Percentiles rank a stretch among this genome's conserved stretches.
Conservation (phyloP, 1,140 invertebrate genomes). For the Tetramorium parvispinum region DNA sequence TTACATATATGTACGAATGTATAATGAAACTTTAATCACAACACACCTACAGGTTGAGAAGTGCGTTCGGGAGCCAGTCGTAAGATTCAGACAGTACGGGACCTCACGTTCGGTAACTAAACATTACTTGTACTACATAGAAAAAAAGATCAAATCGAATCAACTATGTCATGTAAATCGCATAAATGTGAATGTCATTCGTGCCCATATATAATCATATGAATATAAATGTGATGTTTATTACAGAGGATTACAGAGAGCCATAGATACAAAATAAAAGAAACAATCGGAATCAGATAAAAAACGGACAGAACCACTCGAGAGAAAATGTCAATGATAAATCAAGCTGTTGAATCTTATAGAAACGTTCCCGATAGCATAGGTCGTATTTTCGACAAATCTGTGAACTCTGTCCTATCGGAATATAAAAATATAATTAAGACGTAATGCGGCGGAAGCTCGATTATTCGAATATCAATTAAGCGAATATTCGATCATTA, state of each 20-base stretch:
- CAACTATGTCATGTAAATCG: not conserved
- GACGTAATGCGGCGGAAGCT: slow-evolving; percentile 46
- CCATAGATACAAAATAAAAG: slow-evolving; percentile 7
- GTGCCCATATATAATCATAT: not conserved
- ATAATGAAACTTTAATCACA: slow-evolving; percentile 69
- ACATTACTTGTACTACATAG: not conserved
- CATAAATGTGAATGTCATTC: not conserved
- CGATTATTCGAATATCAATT: slow-evolving; percentile 7
- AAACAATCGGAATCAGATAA: slow-evolving; percentile 1
- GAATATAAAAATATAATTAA: slow-evolving; percentile 65
- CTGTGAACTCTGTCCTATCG: slow-evolving; percentile 61
- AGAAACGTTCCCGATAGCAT: slow-evolving; percentile 61
- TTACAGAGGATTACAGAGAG: slow-evolving; percentile 1
- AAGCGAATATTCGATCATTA: not conserved
- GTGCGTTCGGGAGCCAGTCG: slow-evolving; percentile 58
- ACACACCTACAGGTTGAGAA: slow-evolving; percentile 69
- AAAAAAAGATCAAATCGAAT: not conserved
- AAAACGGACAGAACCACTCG: not conserved
- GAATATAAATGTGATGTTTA: slow-evolving; percentile 18
- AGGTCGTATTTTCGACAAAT: slow-evolving; percentile 64
- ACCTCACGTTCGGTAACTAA: slow-evolving; percentile 8
- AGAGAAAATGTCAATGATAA: slow-evolving; percentile 15
- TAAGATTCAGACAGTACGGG: slow-evolving; percentile 56
- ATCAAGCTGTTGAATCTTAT: slow-evolving; percentile 57
- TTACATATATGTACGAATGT: slow-evolving; percentile 67